phyloP scores from a whole-genome alignment of 2,888 invertebrate genomes.

The Drosophila falleni region DNA sequence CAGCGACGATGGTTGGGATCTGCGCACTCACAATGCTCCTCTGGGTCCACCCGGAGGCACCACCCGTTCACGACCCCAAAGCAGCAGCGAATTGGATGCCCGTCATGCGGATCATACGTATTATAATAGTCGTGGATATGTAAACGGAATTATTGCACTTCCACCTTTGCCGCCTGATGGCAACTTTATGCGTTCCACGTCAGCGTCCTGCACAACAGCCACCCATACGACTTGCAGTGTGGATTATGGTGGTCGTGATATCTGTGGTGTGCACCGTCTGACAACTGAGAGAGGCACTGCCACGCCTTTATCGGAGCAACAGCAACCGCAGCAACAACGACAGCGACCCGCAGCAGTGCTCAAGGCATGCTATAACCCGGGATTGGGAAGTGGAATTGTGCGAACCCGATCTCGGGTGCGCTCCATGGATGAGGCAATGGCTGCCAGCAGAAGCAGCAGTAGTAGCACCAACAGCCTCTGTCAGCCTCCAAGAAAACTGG shows the following conservation, averaged over 20 bases:
- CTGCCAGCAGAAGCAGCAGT: slow-evolving; percentile 26
- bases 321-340: slow-evolving; percentile 18
- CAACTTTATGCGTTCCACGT: slow-evolving; percentile 38
- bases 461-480: slow-evolving; percentile 19
- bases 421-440: slow-evolving; percentile 56
- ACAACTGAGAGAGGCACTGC: slow-evolving; percentile 5
- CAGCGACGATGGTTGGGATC: slow-evolving; percentile 74
- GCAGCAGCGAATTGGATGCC: slow-evolving; percentile 31
- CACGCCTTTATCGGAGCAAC: slow-evolving; percentile 9
- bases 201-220: slow-evolving; percentile 68
- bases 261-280: slow-evolving; percentile 57
- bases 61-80: slow-evolving; percentile 19
- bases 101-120: slow-evolving; percentile 65
- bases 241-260: slow-evolving; percentile 58
- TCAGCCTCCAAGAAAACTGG: slow-evolving; percentile 56
- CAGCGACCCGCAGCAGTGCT: slow-evolving; percentile 34
- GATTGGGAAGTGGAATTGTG: slow-evolving; percentile 29
- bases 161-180: slow-evolving; percentile 23
- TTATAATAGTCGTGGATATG: slow-evolving; percentile 59
- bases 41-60: slow-evolving; percentile 2
- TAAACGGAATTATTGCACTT: slow-evolving; percentile 2
- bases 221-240: slow-evolving; percentile 72
- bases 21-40: slow-evolving; percentile 56
- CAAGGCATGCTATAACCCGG: slow-evolving; percentile 16
- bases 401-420: slow-evolving; percentile 54